Conservation (phyloP, 2,113 vertebrate species). For the Ardeotis arabs region DNA sequence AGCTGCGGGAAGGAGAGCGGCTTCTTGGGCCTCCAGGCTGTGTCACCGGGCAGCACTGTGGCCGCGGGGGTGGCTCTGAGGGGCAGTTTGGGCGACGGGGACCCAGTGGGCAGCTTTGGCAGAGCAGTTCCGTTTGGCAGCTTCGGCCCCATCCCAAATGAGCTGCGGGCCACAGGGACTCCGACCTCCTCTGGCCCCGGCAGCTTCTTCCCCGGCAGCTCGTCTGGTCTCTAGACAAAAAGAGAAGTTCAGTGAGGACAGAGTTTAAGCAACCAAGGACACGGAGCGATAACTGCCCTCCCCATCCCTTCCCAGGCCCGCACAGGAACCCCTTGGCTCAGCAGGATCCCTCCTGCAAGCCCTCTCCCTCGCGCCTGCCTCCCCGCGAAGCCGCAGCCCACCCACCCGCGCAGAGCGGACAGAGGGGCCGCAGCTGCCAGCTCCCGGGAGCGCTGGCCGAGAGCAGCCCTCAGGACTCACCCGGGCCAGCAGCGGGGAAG, state of each 20-base stretch:
- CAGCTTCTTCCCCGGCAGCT: conserved; percentile 71
- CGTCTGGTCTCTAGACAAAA: conserved; percentile 40
- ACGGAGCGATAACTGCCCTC: not conserved
- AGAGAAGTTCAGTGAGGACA: not conserved
- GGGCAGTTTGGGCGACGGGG: conserved; percentile 60
- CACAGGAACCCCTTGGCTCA: not conserved
- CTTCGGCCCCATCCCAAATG: not conserved
- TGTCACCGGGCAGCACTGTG: conserved; percentile 67
- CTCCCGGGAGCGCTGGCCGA: not conserved
- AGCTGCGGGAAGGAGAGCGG: conserved; percentile 50
- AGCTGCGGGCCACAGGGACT: conserved; percentile 62
- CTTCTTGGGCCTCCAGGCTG: conserved; percentile 83
- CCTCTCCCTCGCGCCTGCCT: fast-evolving
- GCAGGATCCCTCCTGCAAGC: not conserved
- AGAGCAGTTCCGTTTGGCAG: conserved; percentile 13
- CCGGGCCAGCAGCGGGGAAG: conserved; percentile 75
- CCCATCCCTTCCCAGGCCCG: not conserved
- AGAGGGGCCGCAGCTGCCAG: not conserved
- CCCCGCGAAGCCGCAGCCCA: not conserved
- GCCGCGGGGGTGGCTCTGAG: conserved; percentile 48
- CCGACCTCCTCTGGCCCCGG: conserved; percentile 80
- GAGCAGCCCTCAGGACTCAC: conserved; percentile 58
- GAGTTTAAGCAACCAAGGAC: not conserved
- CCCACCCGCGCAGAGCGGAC: not conserved
- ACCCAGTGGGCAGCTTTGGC: not conserved